These are phyloP conservation scores for Zaprionus taronus DNA, from an alignment of 1,140 invertebrate genomes.

Conservation along the genomic window DNA sequence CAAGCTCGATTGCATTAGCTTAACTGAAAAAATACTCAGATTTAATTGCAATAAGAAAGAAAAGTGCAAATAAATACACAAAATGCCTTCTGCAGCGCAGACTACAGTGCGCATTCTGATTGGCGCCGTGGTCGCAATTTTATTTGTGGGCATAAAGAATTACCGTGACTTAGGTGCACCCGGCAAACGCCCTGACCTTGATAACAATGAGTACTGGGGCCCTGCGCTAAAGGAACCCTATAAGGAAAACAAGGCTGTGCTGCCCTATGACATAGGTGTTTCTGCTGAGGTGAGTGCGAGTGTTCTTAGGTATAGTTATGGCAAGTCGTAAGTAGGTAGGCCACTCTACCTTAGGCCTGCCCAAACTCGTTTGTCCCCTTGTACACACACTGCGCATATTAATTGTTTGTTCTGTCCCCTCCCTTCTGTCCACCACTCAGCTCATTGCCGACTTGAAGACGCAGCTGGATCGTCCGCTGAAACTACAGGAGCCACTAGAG, in stretches of 20 bases:
- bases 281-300: slow-evolving; percentile 52
- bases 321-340: background rate
- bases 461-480: slow-evolving; percentile 86
- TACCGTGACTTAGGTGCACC: slow-evolving; percentile 61
- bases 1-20: background rate
- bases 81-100: slow-evolving; percentile 35
- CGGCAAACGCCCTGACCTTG: slow-evolving; percentile 63
- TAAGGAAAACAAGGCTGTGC: slow-evolving; percentile 61
- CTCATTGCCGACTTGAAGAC: slow-evolving; percentile 87
- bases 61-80: slow-evolving; percentile 3
- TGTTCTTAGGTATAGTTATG: background rate
- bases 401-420: background rate
- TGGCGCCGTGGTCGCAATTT: slow-evolving; percentile 46
- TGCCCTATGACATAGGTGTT: slow-evolving; percentile 69
- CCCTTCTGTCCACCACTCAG: slow-evolving; percentile 73
- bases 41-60: background rate
- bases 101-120: slow-evolving; percentile 52
- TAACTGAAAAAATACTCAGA: background rate
- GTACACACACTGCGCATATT: slow-evolving; percentile 18
- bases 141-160: slow-evolving; percentile 61
- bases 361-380: slow-evolving; percentile 27
- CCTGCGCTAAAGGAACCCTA: slow-evolving; percentile 42
- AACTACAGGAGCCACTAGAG: slow-evolving; percentile 87
- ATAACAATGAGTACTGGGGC: slow-evolving; percentile 74
- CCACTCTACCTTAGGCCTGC: background rate